Base-by-base conservation (phyloP, 2,888 invertebrate species). In the Aspidiotus rigidus region DNA sequence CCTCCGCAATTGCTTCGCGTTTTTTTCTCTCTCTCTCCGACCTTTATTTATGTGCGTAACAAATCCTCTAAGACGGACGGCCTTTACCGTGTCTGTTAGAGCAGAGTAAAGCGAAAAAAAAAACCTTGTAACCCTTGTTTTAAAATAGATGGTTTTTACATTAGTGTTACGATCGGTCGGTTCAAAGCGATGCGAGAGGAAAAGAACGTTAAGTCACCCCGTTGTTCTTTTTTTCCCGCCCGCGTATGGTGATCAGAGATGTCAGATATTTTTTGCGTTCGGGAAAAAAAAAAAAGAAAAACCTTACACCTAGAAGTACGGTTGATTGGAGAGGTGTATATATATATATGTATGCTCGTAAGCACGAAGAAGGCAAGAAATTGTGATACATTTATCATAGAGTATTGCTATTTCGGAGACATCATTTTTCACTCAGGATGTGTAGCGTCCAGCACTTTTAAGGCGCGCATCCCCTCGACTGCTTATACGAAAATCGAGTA, bases 391-490 rank as follows among this genome's bases (percentile, higher is more conserved):
- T 74, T 72, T 71, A 74, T 74, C 74, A 73, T 74, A 72, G 44
- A 70, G 70, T 71, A 69, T 69, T 71, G 73, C 73, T 73, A 74
- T 74, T 74, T 74, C 71, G 64, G 70, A 72, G 72, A 71, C 73
- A 73, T 73, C 74, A 74, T 74, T 74, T 74, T 73, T 74, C 74
- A 74, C 73, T 72, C 72, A 64, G 54, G 28, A 28, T 28, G 28
- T 42, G 16, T 66, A 66, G 11, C 66, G 44, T 44, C 59, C 66
- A 41, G 16, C n/a, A 55, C 28, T 28, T 28, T 28, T 5, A 28
- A 28, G 28, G 28, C 28, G 28, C 28, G 28, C 28, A 28, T 28
- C 28, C 28, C 28, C 28, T 28, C 28, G 28, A 28, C 28, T 28
- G 28, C 28, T 28, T 5, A 28, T 28, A 28, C 28, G 28, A 28